These are phyloP conservation scores for Drosophila seclusa DNA, from an alignment of 2,888 invertebrate species.

Conservation along the genomic window DNA sequence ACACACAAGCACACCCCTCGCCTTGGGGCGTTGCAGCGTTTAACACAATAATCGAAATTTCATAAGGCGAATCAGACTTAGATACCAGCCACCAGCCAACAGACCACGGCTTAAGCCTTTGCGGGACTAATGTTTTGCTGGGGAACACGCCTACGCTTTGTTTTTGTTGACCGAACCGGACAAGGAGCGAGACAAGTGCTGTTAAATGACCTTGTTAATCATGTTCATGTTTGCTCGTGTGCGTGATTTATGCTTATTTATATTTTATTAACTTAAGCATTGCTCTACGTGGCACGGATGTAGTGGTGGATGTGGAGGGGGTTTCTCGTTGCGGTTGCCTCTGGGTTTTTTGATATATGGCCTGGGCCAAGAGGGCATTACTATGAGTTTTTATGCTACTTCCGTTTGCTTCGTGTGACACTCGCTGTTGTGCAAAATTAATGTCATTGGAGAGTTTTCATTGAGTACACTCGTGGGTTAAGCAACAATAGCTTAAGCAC, in stretches of 20 bases:
- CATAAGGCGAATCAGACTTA: constrained; percentile 15
- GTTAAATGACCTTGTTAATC: constrained; percentile 78
- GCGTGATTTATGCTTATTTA: constrained; percentile 78
- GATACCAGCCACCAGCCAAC: neutral
- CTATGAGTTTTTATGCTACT: constrained; percentile 25
- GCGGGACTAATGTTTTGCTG: constrained; percentile 40
- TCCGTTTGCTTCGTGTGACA: constrained; percentile 19
- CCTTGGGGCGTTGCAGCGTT: constrained; percentile 54
- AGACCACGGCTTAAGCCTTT: constrained; percentile 55
- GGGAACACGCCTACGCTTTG: constrained; percentile 46
- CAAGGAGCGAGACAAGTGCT: constrained; percentile 61
- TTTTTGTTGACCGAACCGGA: constrained; percentile 41
- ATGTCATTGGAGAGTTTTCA: neutral
- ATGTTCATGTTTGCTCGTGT: constrained; percentile 69
- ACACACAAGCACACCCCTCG: neutral
- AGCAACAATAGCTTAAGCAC: neutral
- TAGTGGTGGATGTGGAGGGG: neutral
- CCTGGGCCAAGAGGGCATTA: constrained; percentile 25
- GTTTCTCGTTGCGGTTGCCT: constrained; percentile 19
- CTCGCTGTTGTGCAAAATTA: neutral
- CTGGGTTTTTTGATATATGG: constrained; percentile 56
- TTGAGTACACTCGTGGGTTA: neutral
- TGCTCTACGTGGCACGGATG: neutral
- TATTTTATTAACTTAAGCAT: constrained; percentile 73
- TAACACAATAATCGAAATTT: constrained; percentile 76